These are phyloP conservation scores for Lasiurus cinereus DNA, from an alignment of 2,113 vertebrate genomes.

Conservation along the genomic window DNA sequence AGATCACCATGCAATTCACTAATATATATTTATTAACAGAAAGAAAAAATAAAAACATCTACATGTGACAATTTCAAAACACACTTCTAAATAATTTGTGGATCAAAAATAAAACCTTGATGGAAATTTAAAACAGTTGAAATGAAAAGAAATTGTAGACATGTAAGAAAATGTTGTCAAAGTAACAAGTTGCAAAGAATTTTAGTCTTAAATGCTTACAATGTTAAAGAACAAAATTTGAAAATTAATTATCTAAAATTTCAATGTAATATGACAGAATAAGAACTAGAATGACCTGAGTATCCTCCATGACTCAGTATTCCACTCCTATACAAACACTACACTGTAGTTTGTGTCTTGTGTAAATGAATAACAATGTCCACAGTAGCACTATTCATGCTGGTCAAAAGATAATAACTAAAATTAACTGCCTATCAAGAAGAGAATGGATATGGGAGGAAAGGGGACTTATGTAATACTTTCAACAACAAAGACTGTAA, in stretches of 20 bases:
- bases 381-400: neutral
- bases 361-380: neutral
- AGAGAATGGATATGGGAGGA: no score
- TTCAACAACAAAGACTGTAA: no score
- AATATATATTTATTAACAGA: neutral
- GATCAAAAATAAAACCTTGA: neutral
- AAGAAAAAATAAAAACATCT: neutral
- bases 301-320: neutral
- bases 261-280: neutral
- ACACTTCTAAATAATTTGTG: neutral
- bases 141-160: slow-evolving; percentile 21
- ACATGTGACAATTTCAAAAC: neutral
- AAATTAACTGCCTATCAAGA: no score
- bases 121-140: neutral
- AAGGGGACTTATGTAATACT: no score
- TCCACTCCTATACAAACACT: neutral
- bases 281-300: neutral
- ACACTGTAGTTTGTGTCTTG: neutral
- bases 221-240: neutral
- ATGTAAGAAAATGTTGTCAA: neutral
- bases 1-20: neutral
- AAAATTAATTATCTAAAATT: slow-evolving; percentile 12
- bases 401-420: neutral
- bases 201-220: neutral
- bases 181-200: neutral